phyloP scores from a whole-genome alignment of 2,797 vertebrate genomes.

The Enteromius treurensis region DNA sequence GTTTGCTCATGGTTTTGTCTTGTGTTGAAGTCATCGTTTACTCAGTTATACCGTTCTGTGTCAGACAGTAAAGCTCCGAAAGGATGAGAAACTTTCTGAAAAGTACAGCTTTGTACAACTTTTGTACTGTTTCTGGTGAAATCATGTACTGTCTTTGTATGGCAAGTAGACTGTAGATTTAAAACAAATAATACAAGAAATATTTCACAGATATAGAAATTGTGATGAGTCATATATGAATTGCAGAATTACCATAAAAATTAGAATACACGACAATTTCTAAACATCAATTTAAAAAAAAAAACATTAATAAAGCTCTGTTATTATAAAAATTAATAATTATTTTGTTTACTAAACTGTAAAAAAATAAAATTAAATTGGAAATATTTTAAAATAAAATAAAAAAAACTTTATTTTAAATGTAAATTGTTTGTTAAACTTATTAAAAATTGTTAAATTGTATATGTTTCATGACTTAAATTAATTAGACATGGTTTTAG shows the following conservation, averaged over 20 bases:
- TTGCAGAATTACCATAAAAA: background rate
- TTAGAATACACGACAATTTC: background rate
- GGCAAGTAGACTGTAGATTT: background rate
- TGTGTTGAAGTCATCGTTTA: background rate
- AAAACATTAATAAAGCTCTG: background rate
- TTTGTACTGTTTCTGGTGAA: background rate
- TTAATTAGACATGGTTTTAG: background rate
- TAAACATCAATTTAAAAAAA: background rate
- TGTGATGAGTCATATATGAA: background rate
- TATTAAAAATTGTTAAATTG: background rate
- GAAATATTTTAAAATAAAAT: too few species aligned
- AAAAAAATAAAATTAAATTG: too few species aligned
- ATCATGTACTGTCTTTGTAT: background rate
- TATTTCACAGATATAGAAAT: background rate
- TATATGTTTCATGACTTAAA: background rate
- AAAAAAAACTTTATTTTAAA: too few species aligned
- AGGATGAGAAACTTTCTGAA: background rate
- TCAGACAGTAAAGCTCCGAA: background rate
- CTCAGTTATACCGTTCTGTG: background rate
- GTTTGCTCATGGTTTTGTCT: conserved; percentile 28
- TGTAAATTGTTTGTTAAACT: background rate
- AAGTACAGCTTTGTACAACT: background rate
- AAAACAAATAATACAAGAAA: background rate
- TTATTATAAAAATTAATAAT: background rate
- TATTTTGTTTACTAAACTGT: background rate